Evolutionary conservation across 2,888 invertebrate genomes (phyloP).

Genomic region (Hipparchia sbordonii): DNA sequence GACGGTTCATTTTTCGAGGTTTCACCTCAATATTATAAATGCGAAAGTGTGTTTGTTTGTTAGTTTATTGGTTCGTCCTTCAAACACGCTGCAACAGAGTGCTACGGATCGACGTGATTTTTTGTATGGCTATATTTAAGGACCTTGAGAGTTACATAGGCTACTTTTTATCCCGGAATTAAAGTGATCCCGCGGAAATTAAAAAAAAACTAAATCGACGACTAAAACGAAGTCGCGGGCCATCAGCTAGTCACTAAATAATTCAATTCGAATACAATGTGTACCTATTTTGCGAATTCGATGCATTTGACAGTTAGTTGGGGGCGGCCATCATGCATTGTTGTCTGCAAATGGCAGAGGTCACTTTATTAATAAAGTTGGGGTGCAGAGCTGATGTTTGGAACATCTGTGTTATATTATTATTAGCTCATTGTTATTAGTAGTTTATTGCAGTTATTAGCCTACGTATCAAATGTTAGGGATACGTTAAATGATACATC

Average conservation of each 20-base stretch:
- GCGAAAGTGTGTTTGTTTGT: too few relatives aligned
- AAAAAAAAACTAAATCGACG: too few relatives aligned
- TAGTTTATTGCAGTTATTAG: slow-evolving; percentile 4
- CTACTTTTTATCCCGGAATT: too few relatives aligned
- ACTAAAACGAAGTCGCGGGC: too few relatives aligned
- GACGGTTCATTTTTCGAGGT: too few relatives aligned
- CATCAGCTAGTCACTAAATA: slow-evolving; percentile 16
- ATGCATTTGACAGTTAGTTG: slow-evolving; percentile 70
- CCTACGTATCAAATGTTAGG: background rate
- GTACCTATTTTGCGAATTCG: slow-evolving; percentile 52
- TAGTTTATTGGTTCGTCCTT: too few relatives aligned
- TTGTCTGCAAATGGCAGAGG: slow-evolving; percentile 60
- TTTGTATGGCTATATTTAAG: too few relatives aligned
- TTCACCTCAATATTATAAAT: too few relatives aligned
- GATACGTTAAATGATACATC: background rate
- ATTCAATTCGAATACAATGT: slow-evolving; percentile 50
- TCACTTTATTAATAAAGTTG: slow-evolving; percentile 41
- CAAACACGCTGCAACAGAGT: too few relatives aligned
- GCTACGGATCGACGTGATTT: too few relatives aligned
- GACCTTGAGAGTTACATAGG: too few relatives aligned
- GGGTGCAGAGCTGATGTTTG: slow-evolving; percentile 34
- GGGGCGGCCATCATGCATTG: slow-evolving; percentile 67
- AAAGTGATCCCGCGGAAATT: too few relatives aligned
- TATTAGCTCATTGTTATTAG: slow-evolving; percentile 9
- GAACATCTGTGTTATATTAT: slow-evolving; percentile 45